Conservation (phyloP, 1,140 invertebrate genomes). For the Triops cancriformis region DNA sequence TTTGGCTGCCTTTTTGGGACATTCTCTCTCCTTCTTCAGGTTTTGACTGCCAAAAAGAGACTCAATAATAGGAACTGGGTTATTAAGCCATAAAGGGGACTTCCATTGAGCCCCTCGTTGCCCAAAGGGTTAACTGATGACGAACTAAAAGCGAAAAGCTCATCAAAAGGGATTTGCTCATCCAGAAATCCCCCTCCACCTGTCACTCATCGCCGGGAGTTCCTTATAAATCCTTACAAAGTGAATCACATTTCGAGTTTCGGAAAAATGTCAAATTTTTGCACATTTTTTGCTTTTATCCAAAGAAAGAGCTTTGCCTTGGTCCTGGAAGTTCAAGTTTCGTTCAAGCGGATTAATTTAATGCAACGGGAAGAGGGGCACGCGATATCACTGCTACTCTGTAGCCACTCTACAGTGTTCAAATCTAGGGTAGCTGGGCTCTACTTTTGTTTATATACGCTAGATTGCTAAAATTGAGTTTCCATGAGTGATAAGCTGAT, state of each 20-base stretch:
- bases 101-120: neutral
- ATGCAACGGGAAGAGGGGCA: neutral
- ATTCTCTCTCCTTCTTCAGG: neutral
- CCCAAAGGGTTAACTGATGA: conserved; percentile 9
- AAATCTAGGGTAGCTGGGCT: too few relatives aligned
- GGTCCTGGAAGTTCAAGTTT: neutral
- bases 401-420: neutral
- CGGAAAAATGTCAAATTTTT: neutral
- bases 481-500: conserved; percentile 7
- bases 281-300: conserved; percentile 1
- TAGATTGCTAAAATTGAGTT: conserved; percentile 11
- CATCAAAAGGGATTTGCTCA: conserved; percentile 13
- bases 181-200: conserved; percentile 9
- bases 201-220: neutral
- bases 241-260: neutral
- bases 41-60: neutral
- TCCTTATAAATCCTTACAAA: neutral
- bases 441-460: neutral
- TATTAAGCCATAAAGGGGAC: conserved; percentile 1
- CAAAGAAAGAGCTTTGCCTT: neutral
- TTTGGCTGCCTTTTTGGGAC: neutral
- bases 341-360: conserved; percentile 10
- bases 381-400: neutral
- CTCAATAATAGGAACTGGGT: neutral
- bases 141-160: conserved; percentile 10